Evolutionary conservation across 1,140 invertebrate genomes (phyloP).

Genomic region (Zaprionus inermis): DNA sequence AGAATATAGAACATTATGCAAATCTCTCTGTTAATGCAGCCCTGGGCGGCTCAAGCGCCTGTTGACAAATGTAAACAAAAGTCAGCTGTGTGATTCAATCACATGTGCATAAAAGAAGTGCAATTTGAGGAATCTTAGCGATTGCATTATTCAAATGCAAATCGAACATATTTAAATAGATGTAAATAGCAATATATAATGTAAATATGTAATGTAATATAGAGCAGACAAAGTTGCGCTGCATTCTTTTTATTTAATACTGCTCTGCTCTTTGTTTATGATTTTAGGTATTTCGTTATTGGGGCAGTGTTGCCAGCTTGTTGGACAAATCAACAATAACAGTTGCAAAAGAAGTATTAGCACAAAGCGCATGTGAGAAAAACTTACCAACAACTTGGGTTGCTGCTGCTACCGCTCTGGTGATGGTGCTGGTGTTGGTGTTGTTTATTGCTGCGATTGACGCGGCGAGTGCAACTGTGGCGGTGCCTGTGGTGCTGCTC

Average conservation of each 20-base stretch:
- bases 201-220: neutral
- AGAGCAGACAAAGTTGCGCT: neutral
- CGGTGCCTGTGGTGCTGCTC: conserved; percentile 20
- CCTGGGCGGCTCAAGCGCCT: conserved; percentile 16
- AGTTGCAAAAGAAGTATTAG: conserved; percentile 65
- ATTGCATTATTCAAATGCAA: conserved; percentile 1
- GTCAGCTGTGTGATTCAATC: conserved; percentile 35
- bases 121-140: neutral
- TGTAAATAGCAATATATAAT: neutral
- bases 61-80: conserved; percentile 52
- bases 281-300: conserved; percentile 44
- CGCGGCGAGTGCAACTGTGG: conserved; percentile 14
- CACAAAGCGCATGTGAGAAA: conserved; percentile 65
- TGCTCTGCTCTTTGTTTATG: conserved; percentile 13
- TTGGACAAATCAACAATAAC: conserved; percentile 58
- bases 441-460: neutral
- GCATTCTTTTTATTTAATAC: conserved; percentile 1
- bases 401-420: conserved; percentile 12
- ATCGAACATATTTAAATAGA: neutral
- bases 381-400: conserved; percentile 70
- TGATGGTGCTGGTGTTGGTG: conserved; percentile 8
- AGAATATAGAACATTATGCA: neutral
- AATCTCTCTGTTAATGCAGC: conserved; percentile 9
- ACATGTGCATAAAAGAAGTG: neutral
- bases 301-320: conserved; percentile 49